These are phyloP conservation scores for Amphimallon solstitiale DNA, from an alignment of 2,888 invertebrate species.

Conservation along the genomic window DNA sequence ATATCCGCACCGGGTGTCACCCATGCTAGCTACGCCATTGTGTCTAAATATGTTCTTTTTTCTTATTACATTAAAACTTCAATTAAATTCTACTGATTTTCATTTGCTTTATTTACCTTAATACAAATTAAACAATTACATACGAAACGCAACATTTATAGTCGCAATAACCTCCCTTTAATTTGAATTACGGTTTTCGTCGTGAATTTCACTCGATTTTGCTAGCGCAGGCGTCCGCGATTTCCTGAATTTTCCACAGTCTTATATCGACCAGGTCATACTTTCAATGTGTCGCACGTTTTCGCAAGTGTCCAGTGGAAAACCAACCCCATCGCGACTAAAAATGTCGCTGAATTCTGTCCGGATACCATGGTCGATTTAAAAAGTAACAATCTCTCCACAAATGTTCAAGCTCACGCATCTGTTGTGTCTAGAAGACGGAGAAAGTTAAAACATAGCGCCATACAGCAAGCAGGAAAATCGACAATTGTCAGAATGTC, in stretches of 20 bases:
- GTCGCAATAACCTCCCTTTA: too few species aligned
- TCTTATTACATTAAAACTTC: too few species aligned
- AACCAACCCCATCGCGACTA: not conserved
- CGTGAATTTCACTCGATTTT: not conserved
- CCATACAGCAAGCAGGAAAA: not conserved
- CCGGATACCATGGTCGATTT: constrained; percentile 27
- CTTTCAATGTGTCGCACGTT: not conserved
- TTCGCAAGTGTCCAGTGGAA: not conserved
- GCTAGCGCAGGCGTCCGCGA: not conserved
- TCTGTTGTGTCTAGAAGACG: not conserved
- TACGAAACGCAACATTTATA: too few species aligned
- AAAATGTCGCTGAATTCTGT: constrained; percentile 16
- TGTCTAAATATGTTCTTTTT: too few species aligned
- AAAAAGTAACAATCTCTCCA: constrained; percentile 2
- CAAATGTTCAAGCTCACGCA: not conserved
- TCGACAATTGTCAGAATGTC: not conserved
- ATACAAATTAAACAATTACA: too few species aligned
- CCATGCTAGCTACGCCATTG: too few species aligned
- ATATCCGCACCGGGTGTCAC: too few species aligned
- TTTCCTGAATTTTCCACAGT: not conserved
- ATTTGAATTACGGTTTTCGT: too few species aligned
- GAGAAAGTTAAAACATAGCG: not conserved
- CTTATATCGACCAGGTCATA: constrained; percentile 13
- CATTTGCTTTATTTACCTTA: too few species aligned
- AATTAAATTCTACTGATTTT: too few species aligned